These are phyloP conservation scores for Sterna hirundo DNA, from an alignment of 2,113 vertebrate species.

Conservation along the genomic window DNA sequence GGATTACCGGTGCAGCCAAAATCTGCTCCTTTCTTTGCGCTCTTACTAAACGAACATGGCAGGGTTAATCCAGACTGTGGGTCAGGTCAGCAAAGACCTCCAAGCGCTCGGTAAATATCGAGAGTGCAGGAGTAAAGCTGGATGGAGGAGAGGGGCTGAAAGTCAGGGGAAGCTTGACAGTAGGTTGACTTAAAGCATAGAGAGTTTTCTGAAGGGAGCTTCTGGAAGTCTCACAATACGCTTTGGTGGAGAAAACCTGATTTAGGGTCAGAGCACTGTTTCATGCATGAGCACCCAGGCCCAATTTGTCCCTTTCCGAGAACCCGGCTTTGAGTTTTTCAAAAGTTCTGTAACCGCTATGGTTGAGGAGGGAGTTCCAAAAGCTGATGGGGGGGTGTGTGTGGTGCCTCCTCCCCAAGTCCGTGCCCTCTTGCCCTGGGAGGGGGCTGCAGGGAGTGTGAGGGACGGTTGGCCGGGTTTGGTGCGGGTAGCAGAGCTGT, in stretches of 20 bases:
- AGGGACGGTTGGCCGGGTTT: accelerated
- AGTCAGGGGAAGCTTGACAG: neutral
- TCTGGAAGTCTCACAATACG: neutral
- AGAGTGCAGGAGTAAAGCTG: neutral
- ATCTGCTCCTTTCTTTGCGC: neutral
- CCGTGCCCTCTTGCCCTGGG: neutral
- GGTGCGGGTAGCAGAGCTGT: neutral
- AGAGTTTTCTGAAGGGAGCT: neutral
- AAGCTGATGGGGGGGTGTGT: neutral
- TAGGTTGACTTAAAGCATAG: neutral
- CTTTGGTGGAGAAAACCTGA: neutral
- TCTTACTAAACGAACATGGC: neutral
- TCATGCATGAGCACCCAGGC: neutral
- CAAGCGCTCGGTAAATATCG: accelerated
- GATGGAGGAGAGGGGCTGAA: neutral
- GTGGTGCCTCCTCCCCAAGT: neutral
- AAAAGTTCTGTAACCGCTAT: neutral
- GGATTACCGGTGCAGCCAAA: accelerated
- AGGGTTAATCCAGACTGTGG: neutral
- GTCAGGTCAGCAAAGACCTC: neutral
- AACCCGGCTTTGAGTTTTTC: neutral
- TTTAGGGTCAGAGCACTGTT: neutral
- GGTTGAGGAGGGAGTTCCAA: neutral
- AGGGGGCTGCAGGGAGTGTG: neutral
- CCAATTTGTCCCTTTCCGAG: accelerated